Base-by-base conservation (phyloP, 2,113 vertebrate genomes). In the Mustelus asterias region DNA sequence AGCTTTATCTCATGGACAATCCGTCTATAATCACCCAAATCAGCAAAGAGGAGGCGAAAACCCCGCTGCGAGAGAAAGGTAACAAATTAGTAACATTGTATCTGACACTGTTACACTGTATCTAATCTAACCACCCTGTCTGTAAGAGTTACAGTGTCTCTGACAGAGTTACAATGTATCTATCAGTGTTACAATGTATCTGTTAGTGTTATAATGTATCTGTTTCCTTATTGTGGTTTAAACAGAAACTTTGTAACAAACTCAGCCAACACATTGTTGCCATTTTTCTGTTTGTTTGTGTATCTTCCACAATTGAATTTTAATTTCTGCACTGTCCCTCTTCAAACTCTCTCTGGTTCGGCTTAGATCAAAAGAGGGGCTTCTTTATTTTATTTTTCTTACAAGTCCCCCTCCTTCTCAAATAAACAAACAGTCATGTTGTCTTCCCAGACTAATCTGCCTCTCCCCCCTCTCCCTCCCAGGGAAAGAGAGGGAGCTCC, bases 11-110 rank as follows among this genome's bases (percentile, higher is more conserved):
- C 96, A 98, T 98, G 98, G 98, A 98, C 97, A 97, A 97, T 96
- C 97, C 97, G 97, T 97, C 97, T 96, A 97, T 98, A 96, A 97
- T 98, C 97, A 97, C 97, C 97, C 98, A 98, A 96, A 97, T 98
- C 96, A 97, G 97, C 97, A 97, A 97, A 97, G 98, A 98, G 96
- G 98, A 98, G 97, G 97, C 96, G 96, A 97, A 96, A 96, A 96
- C 97, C 96, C 97, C 97, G 96, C 97, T 97, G 96, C 97, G 97
- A 96, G 97, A 97, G 97, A 98, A 98, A 98, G 97, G 98, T 98
- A 97, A 96, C 86, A 58, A 89, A 29, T 89, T 26, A 2, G 26
- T 60, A 10, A 90, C 88, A 14, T 60, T 63, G 24, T 60, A 33
- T 14, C 88, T 13, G 16, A 60, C 24, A 5, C 54, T 29, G 54